These are phyloP conservation scores for Cynopterus sphinx DNA, from an alignment of 2,797 vertebrate genomes.

Conservation along the genomic window DNA sequence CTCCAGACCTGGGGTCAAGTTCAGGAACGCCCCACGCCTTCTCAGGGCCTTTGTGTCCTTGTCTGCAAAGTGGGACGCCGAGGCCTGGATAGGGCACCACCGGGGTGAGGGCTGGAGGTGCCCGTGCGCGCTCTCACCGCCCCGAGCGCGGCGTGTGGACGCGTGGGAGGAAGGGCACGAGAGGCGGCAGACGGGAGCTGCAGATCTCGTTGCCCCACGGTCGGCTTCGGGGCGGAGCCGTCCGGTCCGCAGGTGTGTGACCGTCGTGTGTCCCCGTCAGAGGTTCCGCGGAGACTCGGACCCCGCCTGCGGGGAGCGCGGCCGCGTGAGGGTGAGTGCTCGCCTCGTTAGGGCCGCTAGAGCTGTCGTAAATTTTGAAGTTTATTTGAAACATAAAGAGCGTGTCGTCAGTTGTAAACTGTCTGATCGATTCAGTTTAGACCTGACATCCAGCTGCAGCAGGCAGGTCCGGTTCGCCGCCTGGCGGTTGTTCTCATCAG, in stretches of 20 bases:
- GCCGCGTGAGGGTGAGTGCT: rapidly evolving
- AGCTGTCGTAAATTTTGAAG: background rate
- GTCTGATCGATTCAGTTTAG: background rate
- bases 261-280: too few species aligned
- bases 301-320: background rate
- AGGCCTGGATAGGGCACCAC: background rate
- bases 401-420: background rate
- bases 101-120: background rate
- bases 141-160: background rate
- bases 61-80: background rate
- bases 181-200: too few species aligned
- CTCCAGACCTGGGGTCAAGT: background rate
- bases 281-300: background rate
- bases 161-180: too few species aligned
- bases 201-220: background rate
- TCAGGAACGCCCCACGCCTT: background rate
- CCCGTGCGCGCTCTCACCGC: too few species aligned
- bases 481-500: background rate
- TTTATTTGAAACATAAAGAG: background rate
- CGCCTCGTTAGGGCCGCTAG: background rate
- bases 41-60: background rate
- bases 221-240: background rate
- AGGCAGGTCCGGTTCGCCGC: background rate
- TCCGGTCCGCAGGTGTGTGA: background rate
- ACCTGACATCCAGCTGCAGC: background rate